phyloP scores from a whole-genome alignment of 2,888 invertebrate genomes.

The Chorisops tibialis region DNA sequence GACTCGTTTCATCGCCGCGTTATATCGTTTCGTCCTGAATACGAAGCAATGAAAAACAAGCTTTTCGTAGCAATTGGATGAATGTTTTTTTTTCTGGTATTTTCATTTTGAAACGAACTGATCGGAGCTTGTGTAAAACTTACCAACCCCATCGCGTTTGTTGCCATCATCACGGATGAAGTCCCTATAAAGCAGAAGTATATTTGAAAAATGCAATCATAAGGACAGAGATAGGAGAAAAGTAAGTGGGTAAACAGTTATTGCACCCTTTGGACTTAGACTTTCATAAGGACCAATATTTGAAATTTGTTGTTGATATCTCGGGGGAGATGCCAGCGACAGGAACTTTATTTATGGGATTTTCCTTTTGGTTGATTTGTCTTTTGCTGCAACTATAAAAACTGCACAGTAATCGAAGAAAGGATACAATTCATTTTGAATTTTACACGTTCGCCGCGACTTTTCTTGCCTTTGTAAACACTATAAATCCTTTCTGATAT shows the following conservation, averaged over 20 bases:
- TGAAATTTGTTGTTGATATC: conserved; percentile 27
- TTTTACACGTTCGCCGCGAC: background rate
- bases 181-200: background rate
- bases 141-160: no score
- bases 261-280: conserved; percentile 24
- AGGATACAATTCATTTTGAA: conserved; percentile 9
- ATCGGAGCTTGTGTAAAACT: no score
- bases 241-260: conserved; percentile 26
- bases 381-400: background rate
- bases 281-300: conserved; percentile 23
- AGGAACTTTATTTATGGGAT: conserved; percentile 15
- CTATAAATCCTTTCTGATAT: no score
- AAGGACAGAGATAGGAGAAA: background rate
- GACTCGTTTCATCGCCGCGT: no score
- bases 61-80: no score
- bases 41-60: no score
- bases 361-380: background rate
- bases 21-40: no score
- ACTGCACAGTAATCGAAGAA: background rate
- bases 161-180: no score
- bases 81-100: no score
- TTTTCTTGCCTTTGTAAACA: no score
- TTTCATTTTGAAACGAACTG: no score
- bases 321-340: background rate
- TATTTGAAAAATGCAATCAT: conserved; percentile 7